A percentile compares a stretch with the other conserved stretches of the same genome.
phyloP scores from a whole-genome alignment of 2,888 invertebrate genomes.

The Oscheius sp. region DNA sequence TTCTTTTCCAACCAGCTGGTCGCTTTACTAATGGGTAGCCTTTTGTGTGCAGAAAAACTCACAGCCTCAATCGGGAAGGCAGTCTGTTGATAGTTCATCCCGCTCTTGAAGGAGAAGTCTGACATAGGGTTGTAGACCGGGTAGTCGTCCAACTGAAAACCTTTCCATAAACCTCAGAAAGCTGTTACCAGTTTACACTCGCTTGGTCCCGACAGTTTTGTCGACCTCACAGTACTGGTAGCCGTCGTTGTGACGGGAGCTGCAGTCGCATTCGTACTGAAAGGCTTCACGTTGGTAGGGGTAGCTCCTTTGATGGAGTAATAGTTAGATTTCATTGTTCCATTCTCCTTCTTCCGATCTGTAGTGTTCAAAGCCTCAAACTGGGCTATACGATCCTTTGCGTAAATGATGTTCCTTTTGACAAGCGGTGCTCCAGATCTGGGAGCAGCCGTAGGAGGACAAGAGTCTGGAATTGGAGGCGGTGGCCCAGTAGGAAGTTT shows the following conservation, averaged over 20 bases:
- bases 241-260: slow-evolving; percentile 14
- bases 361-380: slow-evolving; percentile 54
- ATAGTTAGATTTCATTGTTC: background rate
- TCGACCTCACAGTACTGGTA: slow-evolving; percentile 1
- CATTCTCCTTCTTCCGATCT: slow-evolving; percentile 34
- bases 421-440: slow-evolving; percentile 39
- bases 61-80: slow-evolving; percentile 57
- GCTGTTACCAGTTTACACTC: slow-evolving; percentile 16
- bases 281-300: slow-evolving; percentile 28
- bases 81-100: slow-evolving; percentile 52
- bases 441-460: slow-evolving; percentile 35
- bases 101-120: slow-evolving; percentile 51
- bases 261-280: slow-evolving; percentile 12
- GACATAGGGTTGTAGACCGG: slow-evolving; percentile 55
- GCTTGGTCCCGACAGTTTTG: slow-evolving; percentile 3
- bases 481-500: slow-evolving; percentile 6
- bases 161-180: too few species aligned
- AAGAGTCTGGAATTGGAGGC: slow-evolving; percentile 41
- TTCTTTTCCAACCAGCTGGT: background rate
- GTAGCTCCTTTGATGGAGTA: slow-evolving; percentile 29
- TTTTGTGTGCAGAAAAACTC: background rate
- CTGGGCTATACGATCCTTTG: slow-evolving; percentile 52
- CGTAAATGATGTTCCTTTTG: slow-evolving; percentile 53
- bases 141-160: slow-evolving; percentile 44
- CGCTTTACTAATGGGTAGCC: too few species aligned